These are phyloP conservation scores for Malurus elegans DNA, from an alignment of 2,113 vertebrate genomes.

Conservation along the genomic window DNA sequence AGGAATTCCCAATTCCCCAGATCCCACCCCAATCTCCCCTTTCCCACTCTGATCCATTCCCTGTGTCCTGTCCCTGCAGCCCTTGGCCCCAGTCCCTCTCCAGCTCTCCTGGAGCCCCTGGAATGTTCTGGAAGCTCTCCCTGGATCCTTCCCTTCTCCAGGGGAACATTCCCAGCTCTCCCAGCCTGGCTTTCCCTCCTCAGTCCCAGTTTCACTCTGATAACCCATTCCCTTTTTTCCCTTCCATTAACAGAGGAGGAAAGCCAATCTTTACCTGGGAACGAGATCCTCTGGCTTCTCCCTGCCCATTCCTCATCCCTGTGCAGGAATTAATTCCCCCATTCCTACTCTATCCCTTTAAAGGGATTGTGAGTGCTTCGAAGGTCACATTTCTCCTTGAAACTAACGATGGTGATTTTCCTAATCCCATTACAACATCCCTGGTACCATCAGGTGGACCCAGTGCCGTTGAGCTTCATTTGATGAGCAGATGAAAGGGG, in stretches of 20 bases:
- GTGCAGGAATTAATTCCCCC: neutral
- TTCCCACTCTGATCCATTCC: neutral
- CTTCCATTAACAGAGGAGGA: neutral
- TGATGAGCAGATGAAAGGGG: slow-evolving; percentile 64
- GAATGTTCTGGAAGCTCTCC: neutral
- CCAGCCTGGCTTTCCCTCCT: neutral
- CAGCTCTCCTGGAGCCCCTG: neutral
- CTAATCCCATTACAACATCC: slow-evolving; percentile 60
- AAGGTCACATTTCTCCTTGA: slow-evolving; percentile 57
- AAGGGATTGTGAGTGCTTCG: slow-evolving; percentile 38
- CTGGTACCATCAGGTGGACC: slow-evolving; percentile 55
- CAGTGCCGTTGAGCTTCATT: slow-evolving; percentile 57
- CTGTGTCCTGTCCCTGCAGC: accelerated
- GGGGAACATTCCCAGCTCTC: neutral
- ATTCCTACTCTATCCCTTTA: neutral
- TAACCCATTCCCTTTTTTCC: neutral
- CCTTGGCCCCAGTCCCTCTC: neutral
- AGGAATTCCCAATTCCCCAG: neutral
- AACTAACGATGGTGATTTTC: slow-evolving; percentile 55
- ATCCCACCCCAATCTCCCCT: neutral
- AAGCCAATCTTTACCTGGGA: neutral
- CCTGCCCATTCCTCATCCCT: neutral
- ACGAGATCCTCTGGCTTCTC: neutral
- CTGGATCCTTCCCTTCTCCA: neutral
- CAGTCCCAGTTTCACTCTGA: neutral